phyloP scores from a whole-genome alignment of 2,113 vertebrate species.

The Pseudorasbora parva region DNA sequence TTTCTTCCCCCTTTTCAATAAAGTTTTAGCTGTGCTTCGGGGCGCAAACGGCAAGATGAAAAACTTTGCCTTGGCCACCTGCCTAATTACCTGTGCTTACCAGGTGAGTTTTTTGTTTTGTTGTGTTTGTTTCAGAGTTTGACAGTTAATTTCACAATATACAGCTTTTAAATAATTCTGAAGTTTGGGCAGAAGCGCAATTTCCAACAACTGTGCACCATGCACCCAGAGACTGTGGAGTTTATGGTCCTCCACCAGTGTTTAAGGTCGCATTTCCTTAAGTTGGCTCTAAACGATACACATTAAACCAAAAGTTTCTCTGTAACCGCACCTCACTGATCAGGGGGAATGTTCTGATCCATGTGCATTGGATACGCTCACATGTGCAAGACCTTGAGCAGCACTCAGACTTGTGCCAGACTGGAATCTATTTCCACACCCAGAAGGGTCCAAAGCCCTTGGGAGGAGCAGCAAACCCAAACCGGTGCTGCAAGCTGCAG shows the following conservation, averaged over 20 bases:
- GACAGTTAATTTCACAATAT: conserved; percentile 18
- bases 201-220: background rate
- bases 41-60: conserved; percentile 2
- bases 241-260: background rate
- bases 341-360: conserved; percentile 1
- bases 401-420: conserved; percentile 58
- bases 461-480: conserved; percentile 55
- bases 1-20: conserved; percentile 26
- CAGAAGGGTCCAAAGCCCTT: conserved; percentile 47
- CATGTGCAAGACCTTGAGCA: conserved; percentile 14
- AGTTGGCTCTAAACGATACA: background rate
- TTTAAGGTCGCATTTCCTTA: background rate
- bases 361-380: conserved; percentile 29
- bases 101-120: background rate
- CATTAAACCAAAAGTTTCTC: background rate
- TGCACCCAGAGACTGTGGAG: background rate
- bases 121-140: background rate
- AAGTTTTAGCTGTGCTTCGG: conserved; percentile 25
- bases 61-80: conserved; percentile 15
- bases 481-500: conserved; percentile 57
- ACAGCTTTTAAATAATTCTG: conserved; percentile 28
- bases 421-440: conserved; percentile 59
- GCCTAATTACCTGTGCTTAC: conserved; percentile 16
- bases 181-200: conserved; percentile 1
- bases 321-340: background rate